These are phyloP conservation scores for Beris morrisii DNA, from an alignment of 2,888 invertebrate genomes.

Conservation along the genomic window DNA sequence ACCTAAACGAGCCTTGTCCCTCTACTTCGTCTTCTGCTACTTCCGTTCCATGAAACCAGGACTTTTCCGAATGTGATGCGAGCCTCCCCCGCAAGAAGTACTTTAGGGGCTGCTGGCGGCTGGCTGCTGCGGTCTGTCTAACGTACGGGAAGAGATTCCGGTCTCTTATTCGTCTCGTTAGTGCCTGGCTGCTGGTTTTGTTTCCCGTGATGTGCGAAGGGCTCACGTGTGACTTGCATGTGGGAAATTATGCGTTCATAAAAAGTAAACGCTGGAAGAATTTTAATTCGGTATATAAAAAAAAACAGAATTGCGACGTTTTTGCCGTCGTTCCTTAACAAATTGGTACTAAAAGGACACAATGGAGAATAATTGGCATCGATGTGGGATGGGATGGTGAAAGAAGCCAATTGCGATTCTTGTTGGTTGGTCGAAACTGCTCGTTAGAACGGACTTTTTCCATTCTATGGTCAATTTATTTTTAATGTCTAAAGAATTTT, in stretches of 20 bases:
- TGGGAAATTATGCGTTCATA: conserved; percentile 40
- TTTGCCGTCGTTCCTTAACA: too few species aligned
- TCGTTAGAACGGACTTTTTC: too few species aligned
- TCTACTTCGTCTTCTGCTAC: conserved; percentile 3
- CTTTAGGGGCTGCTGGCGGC: background rate
- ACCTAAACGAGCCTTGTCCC: conserved; percentile 31
- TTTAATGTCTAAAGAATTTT: too few species aligned
- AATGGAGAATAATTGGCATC: too few species aligned
- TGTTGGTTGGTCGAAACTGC: too few species aligned
- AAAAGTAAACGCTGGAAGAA: conserved; percentile 38
- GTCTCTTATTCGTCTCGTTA: conserved; percentile 21
- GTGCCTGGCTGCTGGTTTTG: conserved; percentile 10
- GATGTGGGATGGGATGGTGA: too few species aligned
- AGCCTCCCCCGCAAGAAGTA: background rate
- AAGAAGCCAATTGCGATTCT: too few species aligned
- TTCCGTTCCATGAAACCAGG: conserved; percentile 13
- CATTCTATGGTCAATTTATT: too few species aligned
- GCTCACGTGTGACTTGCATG: conserved; percentile 38
- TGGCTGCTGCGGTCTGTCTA: background rate
- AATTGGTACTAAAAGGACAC: too few species aligned
- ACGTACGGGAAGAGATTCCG: too few species aligned
- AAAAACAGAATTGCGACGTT: too few species aligned
- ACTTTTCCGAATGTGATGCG: conserved; percentile 21
- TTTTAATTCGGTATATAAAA: conserved; percentile 34
- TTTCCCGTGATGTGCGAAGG: conserved; percentile 10